phyloP scores from a whole-genome alignment of 2,113 vertebrate genomes.

The Callocephalon fimbriatum region DNA sequence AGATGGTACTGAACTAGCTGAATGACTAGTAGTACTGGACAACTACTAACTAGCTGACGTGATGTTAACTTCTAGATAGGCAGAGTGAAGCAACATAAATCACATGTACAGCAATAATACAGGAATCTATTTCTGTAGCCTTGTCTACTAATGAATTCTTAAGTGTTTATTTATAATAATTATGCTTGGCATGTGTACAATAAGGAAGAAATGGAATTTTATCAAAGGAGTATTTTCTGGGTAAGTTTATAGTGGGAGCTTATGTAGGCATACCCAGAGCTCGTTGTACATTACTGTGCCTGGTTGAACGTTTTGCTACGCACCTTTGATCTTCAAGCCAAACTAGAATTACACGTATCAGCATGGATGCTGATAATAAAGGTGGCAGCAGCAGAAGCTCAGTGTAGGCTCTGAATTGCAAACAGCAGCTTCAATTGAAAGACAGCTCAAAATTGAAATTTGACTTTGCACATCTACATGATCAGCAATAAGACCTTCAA shows the following conservation, averaged over 20 bases:
- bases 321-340: background rate
- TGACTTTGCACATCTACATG: background rate
- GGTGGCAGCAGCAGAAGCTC: background rate
- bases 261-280: background rate
- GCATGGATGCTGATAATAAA: background rate
- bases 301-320: rapidly evolving
- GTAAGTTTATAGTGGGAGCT: background rate
- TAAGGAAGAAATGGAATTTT: background rate
- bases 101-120: background rate
- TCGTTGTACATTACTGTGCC: background rate
- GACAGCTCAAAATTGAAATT: background rate
- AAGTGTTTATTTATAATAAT: background rate
- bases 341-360: background rate
- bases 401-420: background rate
- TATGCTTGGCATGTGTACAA: background rate
- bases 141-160: background rate
- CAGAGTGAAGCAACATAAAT: background rate
- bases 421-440: background rate
- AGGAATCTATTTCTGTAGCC: background rate
- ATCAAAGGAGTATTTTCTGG: background rate
- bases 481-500: background rate
- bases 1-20: background rate
- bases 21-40: background rate
- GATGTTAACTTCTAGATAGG: background rate
- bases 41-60: background rate